Percentiles rank a stretch among this genome's conserved stretches.
Evolutionary conservation across 1,140 invertebrate genomes (phyloP).

Genomic region (Macrostomum lignano): DNA sequence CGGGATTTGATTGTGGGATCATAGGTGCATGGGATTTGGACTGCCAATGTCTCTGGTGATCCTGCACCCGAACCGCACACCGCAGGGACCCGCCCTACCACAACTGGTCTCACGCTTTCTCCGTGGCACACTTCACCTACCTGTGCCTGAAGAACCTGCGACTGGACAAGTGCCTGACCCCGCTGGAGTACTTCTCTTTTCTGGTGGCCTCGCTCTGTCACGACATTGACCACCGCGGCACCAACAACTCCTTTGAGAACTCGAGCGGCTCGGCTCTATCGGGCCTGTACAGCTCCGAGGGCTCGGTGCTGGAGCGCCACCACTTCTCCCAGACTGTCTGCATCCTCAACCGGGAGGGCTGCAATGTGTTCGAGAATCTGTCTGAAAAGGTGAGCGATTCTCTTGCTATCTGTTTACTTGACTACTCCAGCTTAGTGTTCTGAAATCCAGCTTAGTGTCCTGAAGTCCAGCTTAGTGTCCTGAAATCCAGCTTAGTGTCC

Average conservation of each 20-base stretch:
- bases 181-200: slow-evolving; percentile 56
- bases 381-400: slow-evolving; percentile 24
- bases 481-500: too few relatives aligned
- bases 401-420: slow-evolving; percentile 3
- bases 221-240: slow-evolving; percentile 60
- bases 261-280: slow-evolving; percentile 47
- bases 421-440: slow-evolving; percentile 4
- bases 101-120: slow-evolving; percentile 58
- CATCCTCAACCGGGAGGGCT: slow-evolving; percentile 51
- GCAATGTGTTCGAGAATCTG: slow-evolving; percentile 49
- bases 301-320: slow-evolving; percentile 58
- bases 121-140: slow-evolving; percentile 50
- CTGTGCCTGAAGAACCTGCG: slow-evolving; percentile 40
- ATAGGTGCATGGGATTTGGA: too few relatives aligned
- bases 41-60: too few relatives aligned
- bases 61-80: too few relatives aligned
- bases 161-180: slow-evolving; percentile 36
- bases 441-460: too few relatives aligned
- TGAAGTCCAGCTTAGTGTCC: too few relatives aligned
- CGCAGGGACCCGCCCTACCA: slow-evolving; percentile 41
- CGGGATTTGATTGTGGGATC: too few relatives aligned
- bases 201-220: slow-evolving; percentile 84
- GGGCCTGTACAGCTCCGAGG: slow-evolving; percentile 50
- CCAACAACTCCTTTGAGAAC: slow-evolving; percentile 72
- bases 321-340: slow-evolving; percentile 56